Evolutionary conservation across 2,888 invertebrate species (phyloP).

Genomic region (Thumatha senex): DNA sequence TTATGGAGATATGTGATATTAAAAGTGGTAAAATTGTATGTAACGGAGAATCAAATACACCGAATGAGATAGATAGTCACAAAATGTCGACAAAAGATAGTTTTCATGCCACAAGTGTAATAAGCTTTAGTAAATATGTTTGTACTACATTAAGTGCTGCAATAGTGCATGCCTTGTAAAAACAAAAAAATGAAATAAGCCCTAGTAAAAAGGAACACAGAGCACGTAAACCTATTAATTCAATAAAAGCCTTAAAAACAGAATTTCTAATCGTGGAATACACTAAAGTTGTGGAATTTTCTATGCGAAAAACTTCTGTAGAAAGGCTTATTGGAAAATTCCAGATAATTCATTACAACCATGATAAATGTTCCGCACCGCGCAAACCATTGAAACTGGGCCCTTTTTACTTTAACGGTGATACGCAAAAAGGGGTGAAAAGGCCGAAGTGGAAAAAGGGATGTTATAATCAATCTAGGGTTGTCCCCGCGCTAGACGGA

Average conservation of each 20-base stretch:
- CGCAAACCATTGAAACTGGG: conserved; percentile 69
- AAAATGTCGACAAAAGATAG: no score
- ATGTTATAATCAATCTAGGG: conserved; percentile 79
- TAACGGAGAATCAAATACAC: no score
- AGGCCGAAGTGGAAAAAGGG: conserved; percentile 66
- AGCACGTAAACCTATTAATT: not conserved
- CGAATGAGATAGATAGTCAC: no score
- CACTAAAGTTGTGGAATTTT: conserved; percentile 19
- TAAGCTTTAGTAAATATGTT: no score
- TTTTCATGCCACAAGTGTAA: no score
- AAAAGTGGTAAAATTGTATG: no score
- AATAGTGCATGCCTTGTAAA: not conserved
- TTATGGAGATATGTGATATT: no score
- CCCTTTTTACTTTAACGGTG: conserved; percentile 79
- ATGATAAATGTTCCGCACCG: conserved; percentile 78
- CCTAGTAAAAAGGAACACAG: not conserved
- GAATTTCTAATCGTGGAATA: conserved; percentile 11
- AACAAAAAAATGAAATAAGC: not conserved
- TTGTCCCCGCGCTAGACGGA: conserved; percentile 56
- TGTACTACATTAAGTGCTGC: not conserved
- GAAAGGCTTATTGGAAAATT: conserved; percentile 69
- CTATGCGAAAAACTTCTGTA: conserved; percentile 18
- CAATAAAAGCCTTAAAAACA: conserved; percentile 15
- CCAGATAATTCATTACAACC: conserved; percentile 79
- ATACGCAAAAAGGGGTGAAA: conserved; percentile 79